A percentile compares a stretch with the other conserved stretches of the same genome.
These are phyloP conservation scores for Strigops habroptila DNA, from an alignment of 2,113 vertebrate genomes.

Conservation along the genomic window DNA sequence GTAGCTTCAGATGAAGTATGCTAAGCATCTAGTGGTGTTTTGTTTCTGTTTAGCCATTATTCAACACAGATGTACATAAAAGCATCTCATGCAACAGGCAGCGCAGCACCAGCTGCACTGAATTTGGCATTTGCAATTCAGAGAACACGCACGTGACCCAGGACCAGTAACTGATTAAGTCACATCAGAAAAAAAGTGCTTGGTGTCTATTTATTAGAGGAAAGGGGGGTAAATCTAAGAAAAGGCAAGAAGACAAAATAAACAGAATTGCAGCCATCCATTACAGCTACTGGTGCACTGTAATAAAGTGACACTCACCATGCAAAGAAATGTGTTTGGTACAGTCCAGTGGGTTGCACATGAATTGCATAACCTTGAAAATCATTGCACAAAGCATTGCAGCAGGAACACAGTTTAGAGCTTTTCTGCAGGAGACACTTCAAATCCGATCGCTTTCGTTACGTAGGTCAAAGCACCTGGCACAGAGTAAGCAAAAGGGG, in stretches of 20 bases:
- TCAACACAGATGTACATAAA: not conserved
- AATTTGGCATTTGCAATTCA: not conserved
- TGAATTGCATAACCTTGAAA: slow-evolving; percentile 47
- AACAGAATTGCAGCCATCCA: slow-evolving; percentile 29
- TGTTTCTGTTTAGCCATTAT: not conserved
- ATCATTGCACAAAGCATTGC: slow-evolving; percentile 16
- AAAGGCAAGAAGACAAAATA: not conserved
- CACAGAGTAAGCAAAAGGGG: not conserved
- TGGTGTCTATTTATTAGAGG: not conserved
- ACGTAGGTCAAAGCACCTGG: not conserved
- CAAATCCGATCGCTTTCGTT: not conserved
- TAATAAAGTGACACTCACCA: slow-evolving; percentile 5
- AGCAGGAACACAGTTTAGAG: slow-evolving; percentile 8
- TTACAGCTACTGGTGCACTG: slow-evolving; percentile 14
- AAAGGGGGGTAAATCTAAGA: not conserved
- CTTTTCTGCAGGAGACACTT: not conserved
- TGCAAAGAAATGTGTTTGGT: slow-evolving; percentile 21
- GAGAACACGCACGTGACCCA: not conserved
- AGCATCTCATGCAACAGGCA: not conserved
- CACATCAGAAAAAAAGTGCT: not conserved
- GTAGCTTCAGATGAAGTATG: not conserved
- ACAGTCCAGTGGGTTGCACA: slow-evolving; percentile 23
- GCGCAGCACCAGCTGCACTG: not conserved
- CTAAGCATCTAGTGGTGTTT: not conserved
- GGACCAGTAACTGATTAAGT: not conserved